These are phyloP conservation scores for Nysson spinosus DNA, from an alignment of 2,888 invertebrate genomes.

Conservation along the genomic window DNA sequence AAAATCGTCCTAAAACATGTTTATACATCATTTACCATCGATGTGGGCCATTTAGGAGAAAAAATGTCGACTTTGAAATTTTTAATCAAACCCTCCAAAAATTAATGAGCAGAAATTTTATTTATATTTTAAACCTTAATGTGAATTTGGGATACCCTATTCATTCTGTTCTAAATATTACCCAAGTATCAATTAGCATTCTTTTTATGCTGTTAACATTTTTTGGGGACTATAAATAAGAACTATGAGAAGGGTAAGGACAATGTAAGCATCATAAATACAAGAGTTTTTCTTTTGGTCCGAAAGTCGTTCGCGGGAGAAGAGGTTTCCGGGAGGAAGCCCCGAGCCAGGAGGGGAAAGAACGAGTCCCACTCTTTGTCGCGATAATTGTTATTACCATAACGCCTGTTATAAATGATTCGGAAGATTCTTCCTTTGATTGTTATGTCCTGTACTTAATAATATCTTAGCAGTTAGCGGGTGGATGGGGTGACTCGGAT, in stretches of 20 bases:
- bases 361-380: slow-evolving; percentile 11
- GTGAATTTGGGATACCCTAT: too few species aligned
- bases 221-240: neutral
- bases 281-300: neutral
- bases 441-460: slow-evolving; percentile 64
- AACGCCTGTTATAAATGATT: slow-evolving; percentile 67
- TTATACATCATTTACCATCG: too few species aligned
- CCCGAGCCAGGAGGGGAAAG: neutral
- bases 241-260: neutral
- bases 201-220: neutral
- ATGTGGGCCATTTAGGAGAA: too few species aligned
- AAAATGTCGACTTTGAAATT: too few species aligned
- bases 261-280: neutral
- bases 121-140: too few species aligned
- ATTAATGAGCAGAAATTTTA: too few species aligned
- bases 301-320: slow-evolving; percentile 11
- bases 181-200: too few species aligned
- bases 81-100: too few species aligned
- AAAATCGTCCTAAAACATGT: too few species aligned
- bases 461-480: slow-evolving; percentile 49
- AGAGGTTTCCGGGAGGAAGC: slow-evolving; percentile 13
- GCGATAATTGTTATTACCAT: slow-evolving; percentile 64
- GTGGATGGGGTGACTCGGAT: slow-evolving; percentile 35
- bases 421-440: slow-evolving; percentile 66
- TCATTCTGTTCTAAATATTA: too few species aligned